Conservation (phyloP, 2,888 invertebrate species). For the Enchytraeus crypticus region DNA sequence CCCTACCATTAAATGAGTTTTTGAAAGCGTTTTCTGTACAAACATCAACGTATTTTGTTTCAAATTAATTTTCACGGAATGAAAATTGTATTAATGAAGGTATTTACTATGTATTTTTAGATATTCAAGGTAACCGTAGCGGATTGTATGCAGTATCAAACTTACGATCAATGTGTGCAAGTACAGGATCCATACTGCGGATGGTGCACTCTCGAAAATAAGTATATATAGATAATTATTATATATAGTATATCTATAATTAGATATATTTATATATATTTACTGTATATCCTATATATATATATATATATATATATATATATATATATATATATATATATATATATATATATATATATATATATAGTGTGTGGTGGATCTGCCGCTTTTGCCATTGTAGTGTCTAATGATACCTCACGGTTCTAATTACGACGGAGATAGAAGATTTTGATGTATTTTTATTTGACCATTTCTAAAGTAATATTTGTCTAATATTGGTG, state of each 20-base stretch:
- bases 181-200: conserved; percentile 45
- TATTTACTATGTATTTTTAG: not conserved
- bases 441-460: too few species aligned
- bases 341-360: not conserved
- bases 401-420: too few species aligned
- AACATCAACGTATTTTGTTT: too few species aligned
- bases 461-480: too few species aligned
- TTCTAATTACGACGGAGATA: too few species aligned
- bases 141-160: conserved; percentile 37
- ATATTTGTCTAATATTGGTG: too few species aligned
- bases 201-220: conserved; percentile 45
- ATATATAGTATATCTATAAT: too few species aligned
- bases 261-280: too few species aligned
- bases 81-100: too few species aligned
- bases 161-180: conserved; percentile 36
- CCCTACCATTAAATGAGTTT: too few species aligned
- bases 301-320: conserved; percentile 3
- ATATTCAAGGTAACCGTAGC: conserved; percentile 7
- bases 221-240: conserved; percentile 24
- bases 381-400: not conserved
- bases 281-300: not conserved
- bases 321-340: conserved; percentile 3
- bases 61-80: too few species aligned
- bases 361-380: not conserved
- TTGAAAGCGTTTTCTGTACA: too few species aligned